Conservation (phyloP, 2,113 vertebrate species). For the Bujurquina vittata region DNA sequence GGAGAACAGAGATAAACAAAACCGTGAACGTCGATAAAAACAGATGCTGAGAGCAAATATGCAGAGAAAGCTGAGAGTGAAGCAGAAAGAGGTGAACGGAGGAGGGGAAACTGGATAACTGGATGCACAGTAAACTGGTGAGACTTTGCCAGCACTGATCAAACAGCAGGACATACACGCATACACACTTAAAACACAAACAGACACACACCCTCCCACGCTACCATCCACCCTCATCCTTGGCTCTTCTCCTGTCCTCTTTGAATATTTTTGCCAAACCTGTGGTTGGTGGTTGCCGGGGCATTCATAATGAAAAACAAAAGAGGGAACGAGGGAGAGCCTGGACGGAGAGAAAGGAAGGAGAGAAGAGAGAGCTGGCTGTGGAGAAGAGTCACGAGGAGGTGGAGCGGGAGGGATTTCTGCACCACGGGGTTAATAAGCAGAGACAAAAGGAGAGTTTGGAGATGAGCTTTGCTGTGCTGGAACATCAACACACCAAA, state of each 20-base stretch:
- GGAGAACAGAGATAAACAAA: not conserved
- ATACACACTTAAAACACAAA: slow-evolving; percentile 27
- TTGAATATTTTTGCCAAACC: slow-evolving; percentile 51
- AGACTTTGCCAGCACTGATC: slow-evolving; percentile 57
- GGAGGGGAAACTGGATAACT: not conserved
- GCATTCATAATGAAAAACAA: slow-evolving; percentile 47
- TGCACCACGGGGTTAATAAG: slow-evolving; percentile 64
- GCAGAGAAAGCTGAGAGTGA: not conserved
- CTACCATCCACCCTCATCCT: not conserved
- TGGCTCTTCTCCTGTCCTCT: slow-evolving; percentile 40
- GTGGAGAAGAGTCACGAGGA: not conserved
- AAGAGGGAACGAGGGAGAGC: slow-evolving; percentile 13
- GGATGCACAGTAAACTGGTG: slow-evolving; percentile 19
- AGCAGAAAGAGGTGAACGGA: not conserved
- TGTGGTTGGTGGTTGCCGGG: slow-evolving; percentile 55
- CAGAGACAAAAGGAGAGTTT: slow-evolving; percentile 63
- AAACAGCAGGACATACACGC: slow-evolving; percentile 64
- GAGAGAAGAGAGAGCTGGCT: slow-evolving; percentile 23
- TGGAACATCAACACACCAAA: slow-evolving; percentile 61
- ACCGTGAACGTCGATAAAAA: fast-evolving
- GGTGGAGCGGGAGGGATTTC: not conserved
- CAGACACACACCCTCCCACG: slow-evolving; percentile 8
- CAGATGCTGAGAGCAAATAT: not conserved
- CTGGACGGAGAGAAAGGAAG: not conserved
- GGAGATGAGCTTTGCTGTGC: slow-evolving; percentile 40